Base-by-base conservation (phyloP, 53 echinoderm and acorn worm genomes). In the Echinarachnius parma region DNA sequence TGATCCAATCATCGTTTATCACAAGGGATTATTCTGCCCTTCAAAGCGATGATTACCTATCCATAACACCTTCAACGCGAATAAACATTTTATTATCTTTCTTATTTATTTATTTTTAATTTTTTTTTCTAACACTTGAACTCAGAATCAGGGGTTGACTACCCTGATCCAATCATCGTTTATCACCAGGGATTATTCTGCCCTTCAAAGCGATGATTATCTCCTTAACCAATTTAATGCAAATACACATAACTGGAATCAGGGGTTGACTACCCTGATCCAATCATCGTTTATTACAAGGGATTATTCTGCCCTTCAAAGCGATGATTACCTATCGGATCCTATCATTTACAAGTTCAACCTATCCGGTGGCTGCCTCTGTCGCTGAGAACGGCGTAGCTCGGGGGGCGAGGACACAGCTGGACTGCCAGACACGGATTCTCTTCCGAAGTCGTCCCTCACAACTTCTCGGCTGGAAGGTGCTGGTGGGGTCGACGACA, bases 351-450 rank as follows among this genome's bases (percentile, higher is more conserved):
- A 61, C 62, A 61, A 61, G 36, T 21, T 61, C 36, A 34, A 61
- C 62, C 62, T 61, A 61, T 61, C 62, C 19, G 62, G 37, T 61
- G 62, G 62, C 21, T 19, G 34, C 62, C 62, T 61, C 13, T 37
- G 11, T 34, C 62, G 62, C 62, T 61, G 62, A 4, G 62, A 61
- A 61, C 62, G 62, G 21, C 62, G 62, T 4, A 61, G 62, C 33
- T 35, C 21, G 4, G 21, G 62, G 1, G 31, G 58, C 22, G 23
- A 26, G 14, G 30, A 23, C 15, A 58, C 26, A 21, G 58, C 58
- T 13, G 39, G 39, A 9, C 39, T 39, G 39, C 39, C 39, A 39
- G 39, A 39, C 7, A 39, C 7, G 39, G 39, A 9, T 7, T 39
- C 39, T 39, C 39, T 13, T 39, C 39, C 39, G 39, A 39, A 13